These are phyloP conservation scores for Vulpes ferrilata DNA, from an alignment of 2,113 vertebrate species.

Conservation along the genomic window DNA sequence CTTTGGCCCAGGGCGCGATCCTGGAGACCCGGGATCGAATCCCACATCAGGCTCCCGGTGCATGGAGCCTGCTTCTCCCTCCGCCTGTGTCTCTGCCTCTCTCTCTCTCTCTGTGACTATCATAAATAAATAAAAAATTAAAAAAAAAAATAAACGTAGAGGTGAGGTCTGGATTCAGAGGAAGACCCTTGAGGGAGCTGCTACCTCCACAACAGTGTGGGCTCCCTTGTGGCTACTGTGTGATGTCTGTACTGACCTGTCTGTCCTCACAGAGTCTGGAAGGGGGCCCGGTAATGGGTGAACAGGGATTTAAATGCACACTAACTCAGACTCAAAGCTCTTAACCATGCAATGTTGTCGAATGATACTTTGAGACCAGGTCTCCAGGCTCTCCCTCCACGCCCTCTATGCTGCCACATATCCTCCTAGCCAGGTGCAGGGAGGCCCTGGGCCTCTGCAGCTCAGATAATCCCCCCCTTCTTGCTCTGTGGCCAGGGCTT, in stretches of 20 bases:
- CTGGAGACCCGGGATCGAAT: too few relatives aligned
- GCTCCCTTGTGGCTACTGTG: not conserved
- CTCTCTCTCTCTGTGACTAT: too few relatives aligned
- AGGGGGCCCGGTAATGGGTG: not conserved
- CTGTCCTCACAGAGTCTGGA: not conserved
- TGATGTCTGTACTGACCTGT: too few relatives aligned
- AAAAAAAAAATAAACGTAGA: too few relatives aligned
- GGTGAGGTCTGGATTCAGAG: not conserved
- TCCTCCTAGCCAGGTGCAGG: not conserved
- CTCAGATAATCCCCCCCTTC: not conserved
- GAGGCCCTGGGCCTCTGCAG: not conserved
- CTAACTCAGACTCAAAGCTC: not conserved
- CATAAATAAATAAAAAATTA: too few relatives aligned
- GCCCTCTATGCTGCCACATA: accelerated
- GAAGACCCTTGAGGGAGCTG: not conserved
- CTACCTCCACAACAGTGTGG: not conserved
- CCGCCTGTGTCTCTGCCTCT: too few relatives aligned
- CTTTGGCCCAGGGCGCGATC: too few relatives aligned
- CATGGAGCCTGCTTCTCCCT: too few relatives aligned
- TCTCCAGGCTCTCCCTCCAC: not conserved
- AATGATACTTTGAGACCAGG: not conserved
- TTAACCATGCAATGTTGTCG: not conserved
- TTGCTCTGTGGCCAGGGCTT: not conserved
- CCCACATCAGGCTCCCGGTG: too few relatives aligned
- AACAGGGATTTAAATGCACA: not conserved